Percentiles rank a stretch among this genome's conserved stretches.
Conservation (phyloP, 2,113 vertebrate species). For the Verasper variegatus region DNA sequence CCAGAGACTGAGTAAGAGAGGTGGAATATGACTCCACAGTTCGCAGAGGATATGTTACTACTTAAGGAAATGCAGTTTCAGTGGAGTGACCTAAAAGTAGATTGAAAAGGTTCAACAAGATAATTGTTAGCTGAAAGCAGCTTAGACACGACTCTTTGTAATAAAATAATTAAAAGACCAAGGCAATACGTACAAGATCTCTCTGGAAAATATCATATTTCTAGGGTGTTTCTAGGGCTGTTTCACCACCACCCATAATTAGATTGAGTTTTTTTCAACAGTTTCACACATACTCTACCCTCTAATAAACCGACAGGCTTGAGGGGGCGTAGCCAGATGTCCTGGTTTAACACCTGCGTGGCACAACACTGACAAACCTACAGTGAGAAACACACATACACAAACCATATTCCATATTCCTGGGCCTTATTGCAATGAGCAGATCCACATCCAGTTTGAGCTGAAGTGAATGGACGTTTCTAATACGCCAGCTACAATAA, state of each 20-base stretch:
- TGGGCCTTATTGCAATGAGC: not conserved
- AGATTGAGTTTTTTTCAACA: not conserved
- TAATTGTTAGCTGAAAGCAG: not conserved
- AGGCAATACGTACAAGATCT: not conserved
- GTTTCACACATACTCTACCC: conserved; percentile 17
- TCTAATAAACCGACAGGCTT: conserved; percentile 8
- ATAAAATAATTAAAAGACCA: not conserved
- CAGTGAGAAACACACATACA: not conserved
- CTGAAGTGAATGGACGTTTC: not conserved
- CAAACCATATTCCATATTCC: not conserved
- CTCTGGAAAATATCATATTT: not conserved
- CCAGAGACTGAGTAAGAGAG: too few relatives aligned
- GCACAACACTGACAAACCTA: conserved; percentile 11
- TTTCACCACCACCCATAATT: not conserved
- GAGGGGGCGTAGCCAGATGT: conserved; percentile 22
- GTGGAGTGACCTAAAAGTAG: not conserved
- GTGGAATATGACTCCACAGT: too few relatives aligned
- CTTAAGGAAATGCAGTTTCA: not conserved
- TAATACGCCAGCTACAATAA: not conserved
- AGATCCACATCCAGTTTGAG: not conserved
- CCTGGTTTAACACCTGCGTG: conserved; percentile 5
- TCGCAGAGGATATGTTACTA: too few relatives aligned
- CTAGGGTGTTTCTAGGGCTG: not conserved
- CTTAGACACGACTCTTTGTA: not conserved
- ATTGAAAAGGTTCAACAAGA: not conserved